Evolutionary conservation across 2,113 vertebrate species (phyloP).

Genomic region (Chitala chitala): DNA sequence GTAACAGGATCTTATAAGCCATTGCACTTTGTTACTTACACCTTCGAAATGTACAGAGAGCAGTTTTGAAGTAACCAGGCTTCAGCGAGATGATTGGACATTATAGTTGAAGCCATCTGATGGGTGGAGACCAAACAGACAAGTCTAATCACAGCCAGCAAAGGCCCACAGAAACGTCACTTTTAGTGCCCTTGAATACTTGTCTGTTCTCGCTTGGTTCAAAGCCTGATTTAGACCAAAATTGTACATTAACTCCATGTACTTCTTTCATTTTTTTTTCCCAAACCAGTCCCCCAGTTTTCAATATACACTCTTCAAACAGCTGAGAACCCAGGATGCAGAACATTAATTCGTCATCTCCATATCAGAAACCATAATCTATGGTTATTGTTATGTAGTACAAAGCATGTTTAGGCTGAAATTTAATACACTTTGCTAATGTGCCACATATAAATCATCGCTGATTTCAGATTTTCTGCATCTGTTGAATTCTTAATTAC

Average conservation of each 20-base stretch:
- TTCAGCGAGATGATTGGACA: background rate
- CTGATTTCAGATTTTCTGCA: too few relatives aligned
- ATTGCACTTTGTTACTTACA: background rate
- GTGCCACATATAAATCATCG: too few relatives aligned
- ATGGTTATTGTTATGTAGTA: too few relatives aligned
- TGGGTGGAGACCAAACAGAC: background rate
- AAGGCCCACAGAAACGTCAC: background rate
- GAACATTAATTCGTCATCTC: too few relatives aligned
- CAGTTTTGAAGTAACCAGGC: background rate
- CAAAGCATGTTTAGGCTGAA: too few relatives aligned
- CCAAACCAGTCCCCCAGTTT: too few relatives aligned
- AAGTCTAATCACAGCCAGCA: background rate
- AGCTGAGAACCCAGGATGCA: too few relatives aligned
- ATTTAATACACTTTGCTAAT: too few relatives aligned
- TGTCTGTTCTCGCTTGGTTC: background rate
- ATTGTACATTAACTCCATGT: background rate
- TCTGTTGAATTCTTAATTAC: too few relatives aligned
- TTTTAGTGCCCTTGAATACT: background rate
- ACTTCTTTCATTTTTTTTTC: background rate
- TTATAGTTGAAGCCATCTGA: background rate
- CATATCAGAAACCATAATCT: too few relatives aligned
- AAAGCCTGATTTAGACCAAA: background rate
- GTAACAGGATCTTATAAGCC: background rate
- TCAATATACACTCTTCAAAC: too few relatives aligned
- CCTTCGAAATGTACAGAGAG: background rate